Percentiles rank a stretch among this genome's conserved stretches.
Evolutionary conservation across 1,140 invertebrate species (phyloP).

Genomic region (Cydia amplana): DNA sequence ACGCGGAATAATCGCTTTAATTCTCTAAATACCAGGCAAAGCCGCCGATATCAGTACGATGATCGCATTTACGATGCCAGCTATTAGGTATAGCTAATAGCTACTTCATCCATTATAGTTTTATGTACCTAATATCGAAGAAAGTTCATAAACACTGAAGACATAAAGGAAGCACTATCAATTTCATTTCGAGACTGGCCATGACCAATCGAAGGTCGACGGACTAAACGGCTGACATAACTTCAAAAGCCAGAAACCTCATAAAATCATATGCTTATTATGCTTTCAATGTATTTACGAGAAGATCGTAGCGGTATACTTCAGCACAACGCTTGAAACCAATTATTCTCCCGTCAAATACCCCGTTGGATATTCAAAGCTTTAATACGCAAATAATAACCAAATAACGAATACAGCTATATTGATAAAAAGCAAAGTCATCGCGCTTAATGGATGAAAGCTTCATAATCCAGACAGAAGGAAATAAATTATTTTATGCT

Average conservation of each 20-base stretch:
- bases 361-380: not conserved
- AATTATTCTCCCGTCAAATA: not conserved
- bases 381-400: slow-evolving; percentile 14
- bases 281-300: not conserved
- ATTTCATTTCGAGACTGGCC: slow-evolving; percentile 18
- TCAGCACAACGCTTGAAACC: slow-evolving; percentile 1
- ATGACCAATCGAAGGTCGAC: slow-evolving; percentile 14
- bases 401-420: slow-evolving; percentile 19
- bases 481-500: slow-evolving; percentile 26
- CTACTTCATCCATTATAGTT: not conserved
- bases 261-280: slow-evolving; percentile 19
- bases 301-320: not conserved
- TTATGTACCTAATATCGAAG: not conserved
- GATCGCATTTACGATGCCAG: not conserved
- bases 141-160: slow-evolving; percentile 5
- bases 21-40: not conserved
- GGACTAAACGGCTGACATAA: slow-evolving; percentile 18
- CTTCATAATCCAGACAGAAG: slow-evolving; percentile 26
- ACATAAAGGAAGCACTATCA: slow-evolving; percentile 27
- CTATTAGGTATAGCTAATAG: not conserved
- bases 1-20: slow-evolving; percentile 10
- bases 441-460: slow-evolving; percentile 21
- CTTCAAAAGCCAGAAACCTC: slow-evolving; percentile 24
- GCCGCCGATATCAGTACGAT: not conserved
- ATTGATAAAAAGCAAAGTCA: slow-evolving; percentile 17